Base-by-base conservation (phyloP, 2,797 vertebrate genomes). In the Microcaecilia unicolor region DNA sequence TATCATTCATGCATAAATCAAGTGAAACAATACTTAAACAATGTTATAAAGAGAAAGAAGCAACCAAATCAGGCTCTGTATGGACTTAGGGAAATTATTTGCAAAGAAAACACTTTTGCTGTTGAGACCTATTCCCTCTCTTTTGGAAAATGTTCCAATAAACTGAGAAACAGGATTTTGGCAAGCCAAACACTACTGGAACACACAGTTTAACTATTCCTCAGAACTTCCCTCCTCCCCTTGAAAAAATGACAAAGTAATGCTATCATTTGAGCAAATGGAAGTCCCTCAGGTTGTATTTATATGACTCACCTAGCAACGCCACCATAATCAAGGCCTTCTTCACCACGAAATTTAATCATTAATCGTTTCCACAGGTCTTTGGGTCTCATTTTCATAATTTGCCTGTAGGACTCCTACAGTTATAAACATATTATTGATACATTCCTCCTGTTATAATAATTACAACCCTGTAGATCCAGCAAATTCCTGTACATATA, bases 321-420 rank as follows among this genome's bases (percentile, higher is more conserved):
- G 10, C 94, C 94, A 69, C 94, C 95, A 11, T 98, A 97, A 44
- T 98, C 94, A 3, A 98, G 87, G 12, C 95, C 94, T 70, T 98
- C 94, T 65, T 98, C 94, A 33, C 92, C 94, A 55, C 94, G 88
- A 37, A 98, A 98, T 68, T 98, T 98, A 70, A 98, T 95, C 94
- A 98, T 98, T 34, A 98, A 76, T 79, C 94, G 86, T 61, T 98
- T 98, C 93, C 93, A 97, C 31, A 98, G 66, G 67, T 98, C 94
- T 71, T 97, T 97, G 11, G 94, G 93, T 68, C 94, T 92, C 94
- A 98, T 98, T 81, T 98, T 98, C 94, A 98, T 98, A 69, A 97
- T 93, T 63, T 97, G 93, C 39, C 94, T 85, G 56, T 98, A 98
- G 2, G 94, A 98, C 57, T 98, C 94, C 94, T 97, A 59, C 22